Conservation (phyloP, 2,797 vertebrate genomes). For the Spinus olivaceus region DNA sequence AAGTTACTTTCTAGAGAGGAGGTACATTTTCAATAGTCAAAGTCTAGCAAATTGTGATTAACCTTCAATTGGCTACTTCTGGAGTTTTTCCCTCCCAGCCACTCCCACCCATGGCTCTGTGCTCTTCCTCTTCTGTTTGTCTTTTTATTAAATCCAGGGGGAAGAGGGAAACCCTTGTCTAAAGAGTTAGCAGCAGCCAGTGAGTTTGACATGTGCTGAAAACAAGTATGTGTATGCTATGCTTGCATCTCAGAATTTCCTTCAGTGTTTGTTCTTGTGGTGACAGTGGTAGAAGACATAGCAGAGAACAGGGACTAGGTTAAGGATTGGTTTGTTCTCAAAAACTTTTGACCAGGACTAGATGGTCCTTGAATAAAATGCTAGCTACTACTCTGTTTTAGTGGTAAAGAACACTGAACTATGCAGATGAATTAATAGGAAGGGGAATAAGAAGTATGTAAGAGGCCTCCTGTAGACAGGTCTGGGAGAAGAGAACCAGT, state of each 20-base stretch:
- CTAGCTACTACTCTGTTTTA: fast-evolving
- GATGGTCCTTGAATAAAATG: neutral
- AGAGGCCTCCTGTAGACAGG: neutral
- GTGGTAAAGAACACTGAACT: neutral
- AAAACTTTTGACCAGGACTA: neutral
- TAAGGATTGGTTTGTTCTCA: neutral
- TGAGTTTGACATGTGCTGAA: neutral
- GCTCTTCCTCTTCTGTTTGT: neutral
- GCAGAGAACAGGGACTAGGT: neutral
- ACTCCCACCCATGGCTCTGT: neutral
- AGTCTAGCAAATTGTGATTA: neutral
- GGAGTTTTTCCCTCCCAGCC: neutral
- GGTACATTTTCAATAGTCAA: neutral
- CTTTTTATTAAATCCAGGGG: neutral
- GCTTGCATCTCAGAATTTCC: neutral
- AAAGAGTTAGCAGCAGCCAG: neutral
- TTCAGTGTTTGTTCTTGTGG: fast-evolving
- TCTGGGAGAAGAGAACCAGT: neutral
- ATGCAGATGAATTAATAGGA: neutral
- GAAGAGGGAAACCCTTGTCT: neutral
- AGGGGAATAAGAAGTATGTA: neutral
- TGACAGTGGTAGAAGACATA: neutral
- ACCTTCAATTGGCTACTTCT: neutral
- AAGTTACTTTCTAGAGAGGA: neutral
- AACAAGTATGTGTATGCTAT: neutral